Evolutionary conservation across 2,797 vertebrate genomes (phyloP).

Genomic region (Pseudochromis fuscus): DNA sequence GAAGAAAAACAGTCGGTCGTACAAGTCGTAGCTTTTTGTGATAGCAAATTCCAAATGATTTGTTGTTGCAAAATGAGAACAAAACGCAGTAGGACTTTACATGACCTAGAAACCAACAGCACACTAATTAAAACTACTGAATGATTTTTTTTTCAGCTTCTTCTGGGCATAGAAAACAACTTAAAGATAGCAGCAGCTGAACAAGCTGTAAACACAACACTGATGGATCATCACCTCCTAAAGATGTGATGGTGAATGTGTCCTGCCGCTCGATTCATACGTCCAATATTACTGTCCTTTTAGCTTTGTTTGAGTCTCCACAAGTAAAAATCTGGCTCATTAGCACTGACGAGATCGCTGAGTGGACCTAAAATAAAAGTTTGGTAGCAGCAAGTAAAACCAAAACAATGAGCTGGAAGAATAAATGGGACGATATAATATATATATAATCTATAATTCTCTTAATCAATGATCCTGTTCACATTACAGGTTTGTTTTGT

Average conservation of each 20-base stretch:
- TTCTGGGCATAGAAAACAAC: not conserved
- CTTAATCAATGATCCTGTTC: not conserved
- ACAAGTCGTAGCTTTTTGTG: no score
- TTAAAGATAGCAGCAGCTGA: not conserved
- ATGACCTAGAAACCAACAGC: conserved; percentile 18
- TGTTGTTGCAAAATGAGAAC: conserved; percentile 6
- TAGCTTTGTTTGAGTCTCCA: not conserved
- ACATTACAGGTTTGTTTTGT: not conserved
- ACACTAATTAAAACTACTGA: conserved; percentile 34
- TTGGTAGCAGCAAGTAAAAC: not conserved
- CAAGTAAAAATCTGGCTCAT: conserved; percentile 16
- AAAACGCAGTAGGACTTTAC: conserved; percentile 4
- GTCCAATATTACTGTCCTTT: not conserved
- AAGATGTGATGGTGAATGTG: not conserved
- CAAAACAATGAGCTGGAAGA: conserved; percentile 5
- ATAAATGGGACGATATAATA: not conserved
- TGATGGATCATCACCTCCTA: not conserved
- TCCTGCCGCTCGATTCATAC: conserved; percentile 4
- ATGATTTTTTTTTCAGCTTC: conserved; percentile 16
- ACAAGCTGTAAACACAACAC: conserved; percentile 9
- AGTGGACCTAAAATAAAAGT: not conserved
- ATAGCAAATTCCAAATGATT: not conserved
- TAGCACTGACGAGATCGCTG: not conserved
- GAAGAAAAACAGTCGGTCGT: not conserved
- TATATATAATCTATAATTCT: no score